Evolutionary conservation across 2,888 invertebrate genomes (phyloP), one percentile per base, ranked within the genome.

Genomic region (Bedellia somnulentella): DNA sequence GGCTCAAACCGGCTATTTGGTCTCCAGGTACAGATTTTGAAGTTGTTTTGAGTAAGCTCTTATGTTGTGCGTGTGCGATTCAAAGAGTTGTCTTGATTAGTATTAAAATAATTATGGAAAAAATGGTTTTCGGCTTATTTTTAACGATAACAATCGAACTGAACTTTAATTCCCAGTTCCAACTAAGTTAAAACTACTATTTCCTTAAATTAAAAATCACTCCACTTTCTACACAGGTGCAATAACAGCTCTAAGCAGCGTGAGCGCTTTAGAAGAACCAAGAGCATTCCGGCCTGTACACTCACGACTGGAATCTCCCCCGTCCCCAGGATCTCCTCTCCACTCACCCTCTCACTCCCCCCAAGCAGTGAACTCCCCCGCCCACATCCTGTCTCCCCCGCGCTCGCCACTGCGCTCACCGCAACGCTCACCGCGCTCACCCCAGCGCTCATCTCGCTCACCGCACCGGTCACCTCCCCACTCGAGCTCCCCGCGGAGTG

Each of bases 1-100:
- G 80, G 86, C 67, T 80, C 35, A 87, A 82, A 45, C 78, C 78
- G 28, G 80, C 70, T 1, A 42, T 73, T 5, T 73, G 73, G 73
- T 53, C 62, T 0, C 73, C 73, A 30, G 71, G 73, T 71, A 32
- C 47, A 9, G 18, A 18, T 6, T 18, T 5, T 18, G 9, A n/a
- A n/a, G n/a, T n/a, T n/a, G n/a, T n/a, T n/a, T n/a, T n/a, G n/a
- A n/a, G n/a, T n/a, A n/a, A n/a, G n/a, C n/a, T n/a, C n/a, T n/a
- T n/a, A n/a, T n/a, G n/a, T n/a, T n/a, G n/a, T n/a, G n/a, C n/a
- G n/a, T n/a, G n/a, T n/a, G n/a, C n/a, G n/a, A n/a, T n/a, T n/a
- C n/a, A n/a, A n/a, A n/a, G n/a, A n/a, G n/a, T n/a, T n/a, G n/a
- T n/a, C n/a, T n/a, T n/a, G n/a, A n/a, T n/a, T n/a, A n/a, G n/a